Evolutionary conservation across 2,113 vertebrate genomes (phyloP).

Genomic region (Ivindomyrus marchei): DNA sequence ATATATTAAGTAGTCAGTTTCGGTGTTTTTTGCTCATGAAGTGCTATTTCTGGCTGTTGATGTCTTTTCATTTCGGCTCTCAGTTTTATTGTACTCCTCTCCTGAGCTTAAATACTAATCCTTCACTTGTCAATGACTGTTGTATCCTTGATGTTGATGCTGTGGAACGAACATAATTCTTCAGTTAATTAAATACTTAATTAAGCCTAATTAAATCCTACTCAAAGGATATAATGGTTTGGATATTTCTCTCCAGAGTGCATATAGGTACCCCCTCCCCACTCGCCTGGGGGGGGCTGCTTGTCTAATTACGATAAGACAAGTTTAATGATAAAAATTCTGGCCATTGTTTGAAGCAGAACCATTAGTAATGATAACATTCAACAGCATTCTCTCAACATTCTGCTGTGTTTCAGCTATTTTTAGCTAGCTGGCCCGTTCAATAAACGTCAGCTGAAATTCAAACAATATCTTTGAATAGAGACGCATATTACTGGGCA

Average conservation of each 20-base stretch:
- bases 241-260: background rate
- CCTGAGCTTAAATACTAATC: conserved; percentile 36
- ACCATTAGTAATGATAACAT: background rate
- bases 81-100: conserved; percentile 31
- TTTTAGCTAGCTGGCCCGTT: background rate
- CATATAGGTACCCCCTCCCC: background rate
- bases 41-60: background rate
- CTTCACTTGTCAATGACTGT: conserved; percentile 31
- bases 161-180: background rate
- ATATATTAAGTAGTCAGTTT: background rate
- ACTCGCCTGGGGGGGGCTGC: background rate
- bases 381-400: background rate
- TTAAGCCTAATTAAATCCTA: background rate
- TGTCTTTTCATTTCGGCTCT: conserved; percentile 17
- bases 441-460: background rate
- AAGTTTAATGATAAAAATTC: background rate
- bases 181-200: background rate
- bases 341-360: background rate
- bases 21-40: conserved; percentile 15
- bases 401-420: background rate
- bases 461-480: background rate
- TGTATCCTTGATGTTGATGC: conserved; percentile 36
- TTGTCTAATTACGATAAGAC: background rate
- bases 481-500: background rate
- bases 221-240: background rate